Base-by-base conservation (phyloP, 2,113 vertebrate species). In the Cricetomys ansorgei region DNA sequence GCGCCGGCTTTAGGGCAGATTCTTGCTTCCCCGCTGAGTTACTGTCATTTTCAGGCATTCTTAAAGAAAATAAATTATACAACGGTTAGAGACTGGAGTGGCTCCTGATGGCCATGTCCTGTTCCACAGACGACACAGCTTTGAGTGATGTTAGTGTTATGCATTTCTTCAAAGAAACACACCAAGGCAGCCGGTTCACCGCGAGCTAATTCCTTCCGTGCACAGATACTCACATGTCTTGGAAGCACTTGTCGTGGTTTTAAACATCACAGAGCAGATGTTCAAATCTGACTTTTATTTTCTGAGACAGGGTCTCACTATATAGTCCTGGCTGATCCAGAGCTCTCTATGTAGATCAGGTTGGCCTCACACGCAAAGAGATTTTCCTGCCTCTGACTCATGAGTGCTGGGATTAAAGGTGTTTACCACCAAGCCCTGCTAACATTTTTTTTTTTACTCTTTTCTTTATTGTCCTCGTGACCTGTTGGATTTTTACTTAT, bases 41-140 rank as follows among this genome's bases (percentile, higher is more conserved):
- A 57, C 16, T 64, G 77, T 84, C 69, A 88, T 91, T 88, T 95
- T 48, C 64, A 95, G 55, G 90, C 37, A 88, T 88, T 88, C 29
- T 53, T 88, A 67, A 84, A 80, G 88, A 96, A 95, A 94, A 81
- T 83, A 7, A 76, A 76, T 91, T 77, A 62, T 1, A 76, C 25
- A n/a, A 8, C 89, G n/a, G 73, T 77, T 76, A 87, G 67, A 80
- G 45, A 85, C 70, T 62, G 48, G 67, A 85, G 81, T 31, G 85
- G 37, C 87, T 81, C 95, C 73, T 72, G 40, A 48, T 64, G 40
- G 77, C 31, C 89, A 23, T 45, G 62, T n/a, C 10, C 29, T 37
- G 59, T 45, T 17, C 34, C 88, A 83, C 48, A 92, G 96, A 92
- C 15, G n/a, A 95, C 45, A 88, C 45, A 90, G 48, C 37, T 84